These are phyloP conservation scores for Zaprionus davidi DNA, from an alignment of 1,140 invertebrate genomes.

Conservation along the genomic window DNA sequence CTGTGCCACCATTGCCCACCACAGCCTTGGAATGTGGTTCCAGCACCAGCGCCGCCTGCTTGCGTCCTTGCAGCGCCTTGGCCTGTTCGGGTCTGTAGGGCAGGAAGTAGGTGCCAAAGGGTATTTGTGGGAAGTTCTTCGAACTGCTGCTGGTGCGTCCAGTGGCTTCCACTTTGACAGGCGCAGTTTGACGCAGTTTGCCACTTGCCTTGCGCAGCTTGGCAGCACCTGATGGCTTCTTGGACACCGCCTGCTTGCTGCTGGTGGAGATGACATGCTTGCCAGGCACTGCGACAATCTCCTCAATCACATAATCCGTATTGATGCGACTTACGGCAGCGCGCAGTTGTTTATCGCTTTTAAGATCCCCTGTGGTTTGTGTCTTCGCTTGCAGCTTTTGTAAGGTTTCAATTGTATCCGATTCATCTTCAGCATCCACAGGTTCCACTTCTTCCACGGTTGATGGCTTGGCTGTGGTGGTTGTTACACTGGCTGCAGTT, in stretches of 20 bases:
- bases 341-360: conserved; percentile 60
- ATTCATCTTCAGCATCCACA: conserved; percentile 22
- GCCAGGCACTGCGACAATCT: conserved; percentile 71
- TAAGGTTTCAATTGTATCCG: conserved; percentile 46
- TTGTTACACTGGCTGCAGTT: conserved; percentile 36
- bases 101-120: conserved; percentile 74
- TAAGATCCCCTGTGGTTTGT: conserved; percentile 56
- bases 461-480: conserved; percentile 39
- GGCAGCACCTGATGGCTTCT: conserved; percentile 1
- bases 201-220: conserved; percentile 44
- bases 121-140: conserved; percentile 72
- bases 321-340: conserved; percentile 70
- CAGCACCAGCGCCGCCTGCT: conserved; percentile 85
- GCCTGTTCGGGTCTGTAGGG: conserved; percentile 60
- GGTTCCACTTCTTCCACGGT: conserved; percentile 36
- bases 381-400: conserved; percentile 64
- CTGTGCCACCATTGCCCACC: conserved; percentile 87
- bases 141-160: conserved; percentile 67
- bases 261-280: conserved; percentile 64
- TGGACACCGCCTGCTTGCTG: conserved; percentile 3
- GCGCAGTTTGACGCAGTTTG: background rate
- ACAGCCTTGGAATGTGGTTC: conserved; percentile 87
- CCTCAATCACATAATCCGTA: conserved; percentile 75
- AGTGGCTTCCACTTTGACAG: conserved; percentile 81
- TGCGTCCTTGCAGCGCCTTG: conserved; percentile 52